Conservation (phyloP, 2,113 vertebrate species). For the Sapayoa aenigma region DNA sequence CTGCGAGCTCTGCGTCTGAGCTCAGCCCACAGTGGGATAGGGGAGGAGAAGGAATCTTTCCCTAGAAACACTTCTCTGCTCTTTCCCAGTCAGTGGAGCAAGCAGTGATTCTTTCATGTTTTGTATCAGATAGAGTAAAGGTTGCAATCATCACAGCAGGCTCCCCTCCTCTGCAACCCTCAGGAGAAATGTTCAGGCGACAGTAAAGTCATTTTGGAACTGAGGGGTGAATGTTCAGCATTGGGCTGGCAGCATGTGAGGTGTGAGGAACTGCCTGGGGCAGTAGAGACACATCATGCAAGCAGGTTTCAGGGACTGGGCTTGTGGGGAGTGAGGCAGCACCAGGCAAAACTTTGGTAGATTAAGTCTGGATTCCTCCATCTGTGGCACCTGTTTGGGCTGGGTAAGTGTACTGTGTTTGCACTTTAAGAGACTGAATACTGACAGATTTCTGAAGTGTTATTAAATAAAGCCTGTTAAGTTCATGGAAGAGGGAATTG, state of each 20-base stretch:
- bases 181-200: neutral
- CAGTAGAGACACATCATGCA: rapidly evolving
- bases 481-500: neutral
- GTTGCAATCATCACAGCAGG: neutral
- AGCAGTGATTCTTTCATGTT: neutral
- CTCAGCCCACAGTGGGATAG: rapidly evolving
- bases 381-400: neutral
- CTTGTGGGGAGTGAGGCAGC: neutral
- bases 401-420: neutral
- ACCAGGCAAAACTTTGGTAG: neutral
- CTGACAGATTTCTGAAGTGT: neutral
- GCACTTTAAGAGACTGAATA: neutral
- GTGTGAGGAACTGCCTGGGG: neutral
- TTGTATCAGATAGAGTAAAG: neutral
- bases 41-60: neutral
- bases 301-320: neutral
- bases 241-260: neutral
- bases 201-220: neutral
- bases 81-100: neutral
- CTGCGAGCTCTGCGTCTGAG: neutral
- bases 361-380: neutral
- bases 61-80: neutral
- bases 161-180: neutral
- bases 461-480: neutral
- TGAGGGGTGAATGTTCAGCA: neutral